A percentile compares a stretch with the other conserved stretches of the same genome.
Conservation (phyloP, 2,113 vertebrate genomes). For the Aptenodytes patagonicus region DNA sequence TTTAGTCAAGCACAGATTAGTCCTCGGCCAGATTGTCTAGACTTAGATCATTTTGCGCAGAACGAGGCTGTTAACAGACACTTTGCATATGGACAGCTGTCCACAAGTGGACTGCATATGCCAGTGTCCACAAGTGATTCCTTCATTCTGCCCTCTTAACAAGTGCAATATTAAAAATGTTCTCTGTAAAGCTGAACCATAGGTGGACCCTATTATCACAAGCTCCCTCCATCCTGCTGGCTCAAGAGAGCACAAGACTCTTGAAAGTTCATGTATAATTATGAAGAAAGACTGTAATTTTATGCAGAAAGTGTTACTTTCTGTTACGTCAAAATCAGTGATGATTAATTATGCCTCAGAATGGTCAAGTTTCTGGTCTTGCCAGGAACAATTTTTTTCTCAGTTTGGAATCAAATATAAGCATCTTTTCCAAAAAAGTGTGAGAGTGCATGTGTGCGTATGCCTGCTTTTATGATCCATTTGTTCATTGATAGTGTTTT, state of each 20-base stretch:
- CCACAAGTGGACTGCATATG: not conserved
- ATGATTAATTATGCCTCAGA: not conserved
- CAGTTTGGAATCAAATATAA: not conserved
- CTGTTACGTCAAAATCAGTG: not conserved
- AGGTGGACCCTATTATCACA: not conserved
- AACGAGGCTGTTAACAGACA: not conserved
- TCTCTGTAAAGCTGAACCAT: not conserved
- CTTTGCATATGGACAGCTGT: not conserved
- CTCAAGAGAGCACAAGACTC: not conserved
- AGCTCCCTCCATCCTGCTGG: not conserved
- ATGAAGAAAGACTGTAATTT: not conserved
- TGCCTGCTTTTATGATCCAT: not conserved
- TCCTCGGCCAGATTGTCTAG: not conserved
- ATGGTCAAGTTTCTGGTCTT: not conserved
- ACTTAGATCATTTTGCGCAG: not conserved
- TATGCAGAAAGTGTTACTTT: not conserved
- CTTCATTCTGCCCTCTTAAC: not conserved
- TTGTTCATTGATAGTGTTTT: not conserved
- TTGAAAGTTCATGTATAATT: not conserved
- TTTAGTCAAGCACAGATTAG: not conserved
- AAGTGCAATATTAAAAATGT: not conserved
- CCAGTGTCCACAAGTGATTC: not conserved
- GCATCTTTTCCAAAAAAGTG: not conserved
- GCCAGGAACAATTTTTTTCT: not conserved
- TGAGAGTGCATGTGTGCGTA: fast-evolving